Percentiles rank a stretch among this genome's conserved stretches.
Conservation (phyloP, 2,888 invertebrate genomes). For the Synergus itoensis region DNA sequence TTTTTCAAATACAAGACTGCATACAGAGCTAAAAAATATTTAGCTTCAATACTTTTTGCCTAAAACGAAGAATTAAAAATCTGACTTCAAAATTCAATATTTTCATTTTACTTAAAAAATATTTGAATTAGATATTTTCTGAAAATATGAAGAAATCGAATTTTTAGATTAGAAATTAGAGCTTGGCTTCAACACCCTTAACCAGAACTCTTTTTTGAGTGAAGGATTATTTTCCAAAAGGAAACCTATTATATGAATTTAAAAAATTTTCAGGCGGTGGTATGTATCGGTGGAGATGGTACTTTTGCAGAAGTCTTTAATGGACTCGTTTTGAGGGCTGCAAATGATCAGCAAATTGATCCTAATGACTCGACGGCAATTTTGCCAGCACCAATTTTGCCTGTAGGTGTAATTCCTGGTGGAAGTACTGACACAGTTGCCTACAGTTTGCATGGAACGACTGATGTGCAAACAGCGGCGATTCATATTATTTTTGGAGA, state of each 20-base stretch:
- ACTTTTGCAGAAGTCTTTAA: conserved; percentile 90
- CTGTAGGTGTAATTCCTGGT: conserved; percentile 86
- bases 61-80: too few relatives aligned
- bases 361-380: conserved; percentile 79
- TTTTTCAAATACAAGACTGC: too few relatives aligned
- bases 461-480: conserved; percentile 89
- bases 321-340: conserved; percentile 83
- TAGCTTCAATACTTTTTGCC: too few relatives aligned
- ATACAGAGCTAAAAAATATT: too few relatives aligned
- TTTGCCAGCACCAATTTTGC: conserved; percentile 79
- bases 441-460: conserved; percentile 88
- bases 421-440: conserved; percentile 90
- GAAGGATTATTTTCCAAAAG: background rate
- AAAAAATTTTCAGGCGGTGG: conserved; percentile 82
- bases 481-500: conserved; percentile 90
- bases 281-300: conserved; percentile 93
- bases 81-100: too few relatives aligned
- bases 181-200: too few relatives aligned
- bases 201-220: background rate
- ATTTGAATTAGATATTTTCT: too few relatives aligned
- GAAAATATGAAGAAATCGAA: too few relatives aligned
- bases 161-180: too few relatives aligned
- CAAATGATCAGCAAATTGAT: conserved; percentile 79
- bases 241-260: background rate
- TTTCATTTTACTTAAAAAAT: too few relatives aligned